Evolutionary conservation across 2,113 vertebrate genomes (phyloP).

Genomic region (Procavia capensis): DNA sequence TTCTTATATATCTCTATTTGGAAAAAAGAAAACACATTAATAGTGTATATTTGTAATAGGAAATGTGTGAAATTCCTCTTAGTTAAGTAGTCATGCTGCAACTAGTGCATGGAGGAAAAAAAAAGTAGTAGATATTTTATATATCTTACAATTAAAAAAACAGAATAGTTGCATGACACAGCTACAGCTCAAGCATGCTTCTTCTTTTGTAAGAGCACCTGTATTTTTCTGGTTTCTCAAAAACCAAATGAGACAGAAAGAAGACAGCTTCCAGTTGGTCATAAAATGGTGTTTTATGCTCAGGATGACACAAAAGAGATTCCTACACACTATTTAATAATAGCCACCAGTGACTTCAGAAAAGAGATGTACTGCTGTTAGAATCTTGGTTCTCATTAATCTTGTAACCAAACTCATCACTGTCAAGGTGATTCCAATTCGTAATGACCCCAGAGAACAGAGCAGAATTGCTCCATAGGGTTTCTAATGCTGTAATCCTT

Average conservation of each 20-base stretch:
- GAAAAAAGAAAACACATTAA: background rate
- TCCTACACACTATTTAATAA: background rate
- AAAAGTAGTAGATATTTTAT: background rate
- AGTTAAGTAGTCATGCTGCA: background rate
- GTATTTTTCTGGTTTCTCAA: background rate
- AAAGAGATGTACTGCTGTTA: background rate
- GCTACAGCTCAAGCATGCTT: background rate
- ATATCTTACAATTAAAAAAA: constrained; percentile 38
- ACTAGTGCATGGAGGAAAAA: background rate
- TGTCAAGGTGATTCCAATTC: background rate
- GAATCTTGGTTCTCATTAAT: constrained; percentile 47
- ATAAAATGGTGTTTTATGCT: constrained; percentile 13
- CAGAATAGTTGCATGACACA: background rate
- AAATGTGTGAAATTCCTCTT: background rate
- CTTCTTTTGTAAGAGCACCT: background rate
- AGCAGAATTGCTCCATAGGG: background rate
- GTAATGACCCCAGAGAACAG: background rate
- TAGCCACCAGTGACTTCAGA: background rate
- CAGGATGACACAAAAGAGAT: background rate
- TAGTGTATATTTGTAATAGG: constrained; percentile 16
- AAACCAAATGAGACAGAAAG: background rate
- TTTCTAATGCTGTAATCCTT: background rate
- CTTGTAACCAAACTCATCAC: background rate
- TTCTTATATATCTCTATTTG: background rate
- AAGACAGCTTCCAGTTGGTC: background rate